phyloP scores from a whole-genome alignment of 2,797 vertebrate species.

The Sphenopsis melanotis region DNA sequence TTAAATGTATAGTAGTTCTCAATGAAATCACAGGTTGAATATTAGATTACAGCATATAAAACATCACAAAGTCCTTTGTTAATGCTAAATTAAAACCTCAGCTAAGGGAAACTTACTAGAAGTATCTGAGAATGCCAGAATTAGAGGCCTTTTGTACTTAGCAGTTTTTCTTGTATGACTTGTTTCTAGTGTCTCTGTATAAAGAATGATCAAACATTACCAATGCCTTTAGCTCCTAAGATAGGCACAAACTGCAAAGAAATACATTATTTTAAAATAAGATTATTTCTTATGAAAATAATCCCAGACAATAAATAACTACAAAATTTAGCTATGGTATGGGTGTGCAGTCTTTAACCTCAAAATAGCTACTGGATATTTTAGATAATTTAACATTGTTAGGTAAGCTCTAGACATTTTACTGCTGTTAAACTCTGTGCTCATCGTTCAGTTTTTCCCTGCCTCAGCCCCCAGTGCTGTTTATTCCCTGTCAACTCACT shows the following conservation, averaged over 20 bases:
- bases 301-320: constrained; percentile 24
- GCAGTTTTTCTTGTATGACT: constrained; percentile 3
- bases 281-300: constrained; percentile 8
- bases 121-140: constrained; percentile 40
- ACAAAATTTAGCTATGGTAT: background rate
- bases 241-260: constrained; percentile 2
- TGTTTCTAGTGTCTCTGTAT: constrained; percentile 4
- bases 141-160: constrained; percentile 1
- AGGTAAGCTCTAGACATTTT: background rate
- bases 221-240: constrained; percentile 5
- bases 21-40: constrained; percentile 66
- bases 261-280: constrained; percentile 2
- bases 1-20: constrained; percentile 67
- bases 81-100: constrained; percentile 68
- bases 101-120: constrained; percentile 46
- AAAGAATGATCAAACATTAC: constrained; percentile 47
- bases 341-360: background rate
- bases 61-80: constrained; percentile 71
- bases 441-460: background rate
- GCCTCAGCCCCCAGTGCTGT: background rate
- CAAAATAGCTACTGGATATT: background rate
- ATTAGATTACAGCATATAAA: constrained; percentile 68
- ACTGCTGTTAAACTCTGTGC: background rate
- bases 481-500: background rate
- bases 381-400: background rate